Conservation (phyloP, 1,140 invertebrate species). For the Drosophila teissieri region DNA sequence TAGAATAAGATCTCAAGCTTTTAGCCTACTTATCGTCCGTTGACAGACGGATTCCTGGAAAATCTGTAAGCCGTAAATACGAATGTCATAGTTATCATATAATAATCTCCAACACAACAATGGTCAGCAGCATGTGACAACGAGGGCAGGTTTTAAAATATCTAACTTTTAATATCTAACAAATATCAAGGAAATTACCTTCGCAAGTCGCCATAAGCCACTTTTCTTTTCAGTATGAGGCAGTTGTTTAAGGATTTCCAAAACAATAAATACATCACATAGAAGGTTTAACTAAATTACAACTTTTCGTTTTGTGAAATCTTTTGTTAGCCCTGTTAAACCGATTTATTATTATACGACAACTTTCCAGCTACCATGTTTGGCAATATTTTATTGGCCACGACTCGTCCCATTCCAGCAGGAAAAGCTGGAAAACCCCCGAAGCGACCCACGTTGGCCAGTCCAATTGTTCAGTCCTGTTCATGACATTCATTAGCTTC, state of each 20-base stretch:
- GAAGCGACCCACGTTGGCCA: conserved; percentile 28
- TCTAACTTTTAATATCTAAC: too few species aligned
- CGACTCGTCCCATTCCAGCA: background rate
- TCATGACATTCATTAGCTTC: conserved; percentile 62
- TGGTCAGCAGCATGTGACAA: conserved; percentile 1
- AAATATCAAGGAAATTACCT: too few species aligned
- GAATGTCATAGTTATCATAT: conserved; percentile 34
- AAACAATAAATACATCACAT: too few species aligned
- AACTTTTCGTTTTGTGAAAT: too few species aligned
- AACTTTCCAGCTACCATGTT: background rate
- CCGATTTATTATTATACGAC: background rate
- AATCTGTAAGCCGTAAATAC: conserved; percentile 27
- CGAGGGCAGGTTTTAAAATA: conserved; percentile 18
- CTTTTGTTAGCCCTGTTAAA: background rate
- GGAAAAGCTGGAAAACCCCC: conserved; percentile 16
- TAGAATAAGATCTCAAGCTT: background rate
- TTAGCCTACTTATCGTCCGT: conserved; percentile 1
- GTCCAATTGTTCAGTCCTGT: conserved; percentile 33
- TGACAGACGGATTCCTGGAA: conserved; percentile 17
- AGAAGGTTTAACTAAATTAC: too few species aligned
- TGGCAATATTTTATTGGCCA: background rate
- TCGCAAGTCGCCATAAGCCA: too few species aligned
- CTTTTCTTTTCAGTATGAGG: too few species aligned
- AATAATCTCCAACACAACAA: conserved; percentile 24
- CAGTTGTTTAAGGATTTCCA: too few species aligned